Conservation (phyloP, 2,797 vertebrate species). For the Crenichthys baileyi region DNA sequence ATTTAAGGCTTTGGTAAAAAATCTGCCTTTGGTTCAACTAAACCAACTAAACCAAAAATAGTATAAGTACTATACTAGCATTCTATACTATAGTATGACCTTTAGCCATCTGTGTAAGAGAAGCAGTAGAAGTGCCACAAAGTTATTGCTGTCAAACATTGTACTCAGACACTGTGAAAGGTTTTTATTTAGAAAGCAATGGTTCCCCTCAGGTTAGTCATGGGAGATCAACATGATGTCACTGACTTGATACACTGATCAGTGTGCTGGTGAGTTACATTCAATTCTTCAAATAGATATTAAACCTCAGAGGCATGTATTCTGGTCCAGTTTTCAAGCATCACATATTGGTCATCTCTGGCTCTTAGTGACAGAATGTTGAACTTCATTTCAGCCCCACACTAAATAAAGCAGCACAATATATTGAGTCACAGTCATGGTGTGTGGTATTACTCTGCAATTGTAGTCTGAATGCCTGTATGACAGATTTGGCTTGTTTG, state of each 20-base stretch:
- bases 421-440: not conserved
- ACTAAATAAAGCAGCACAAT: not conserved
- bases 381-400: not conserved
- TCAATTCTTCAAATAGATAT: not conserved
- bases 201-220: not conserved
- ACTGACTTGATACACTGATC: not conserved
- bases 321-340: not conserved
- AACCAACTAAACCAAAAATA: not conserved
- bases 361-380: not conserved
- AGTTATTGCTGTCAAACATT: not conserved
- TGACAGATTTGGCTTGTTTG: not conserved
- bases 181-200: not conserved
- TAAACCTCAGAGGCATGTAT: not conserved
- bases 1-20: not conserved
- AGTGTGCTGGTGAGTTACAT: not conserved
- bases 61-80: not conserved
- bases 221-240: not conserved
- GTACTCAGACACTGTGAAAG: not conserved
- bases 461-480: not conserved
- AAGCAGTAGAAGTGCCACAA: not conserved
- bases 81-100: not conserved
- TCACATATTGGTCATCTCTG: not conserved
- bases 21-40: not conserved
- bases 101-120: not conserved
- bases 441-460: not conserved